These are phyloP conservation scores for Andrena hattorfiana DNA, from an alignment of 2,888 invertebrate species.

Conservation along the genomic window DNA sequence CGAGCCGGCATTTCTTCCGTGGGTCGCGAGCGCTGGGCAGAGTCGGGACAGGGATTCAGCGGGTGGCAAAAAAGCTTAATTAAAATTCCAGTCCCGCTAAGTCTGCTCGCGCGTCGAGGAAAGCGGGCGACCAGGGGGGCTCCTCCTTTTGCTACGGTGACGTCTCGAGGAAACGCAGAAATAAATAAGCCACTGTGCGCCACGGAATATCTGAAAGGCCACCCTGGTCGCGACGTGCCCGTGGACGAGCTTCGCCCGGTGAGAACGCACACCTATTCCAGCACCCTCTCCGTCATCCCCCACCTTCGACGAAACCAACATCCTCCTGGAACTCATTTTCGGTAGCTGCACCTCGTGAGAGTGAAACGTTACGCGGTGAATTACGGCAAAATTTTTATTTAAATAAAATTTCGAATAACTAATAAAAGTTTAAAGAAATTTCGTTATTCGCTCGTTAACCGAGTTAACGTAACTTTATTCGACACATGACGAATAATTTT, in stretches of 20 bases:
- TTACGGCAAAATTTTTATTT: too few species aligned
- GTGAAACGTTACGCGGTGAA: too few species aligned
- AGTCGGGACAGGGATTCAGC: conserved; percentile 67
- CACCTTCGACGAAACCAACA: conserved; percentile 3
- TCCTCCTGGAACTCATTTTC: conserved; percentile 12
- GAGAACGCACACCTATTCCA: conserved; percentile 18
- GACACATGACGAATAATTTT: too few species aligned
- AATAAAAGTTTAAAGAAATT: too few species aligned
- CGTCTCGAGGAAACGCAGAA: conserved; percentile 69
- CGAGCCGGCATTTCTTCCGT: conserved; percentile 51
- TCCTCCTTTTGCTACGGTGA: conserved; percentile 53
- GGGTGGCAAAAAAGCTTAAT: conserved; percentile 76
- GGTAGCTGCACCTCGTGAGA: conserved; percentile 40
- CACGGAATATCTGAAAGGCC: conserved; percentile 65
- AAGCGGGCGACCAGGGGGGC: background rate
- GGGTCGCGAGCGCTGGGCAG: conserved; percentile 40
- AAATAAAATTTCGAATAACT: too few species aligned
- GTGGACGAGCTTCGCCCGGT: conserved; percentile 48
- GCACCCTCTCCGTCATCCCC: conserved; percentile 38
- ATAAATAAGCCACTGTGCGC: conserved; percentile 70
- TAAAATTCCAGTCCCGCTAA: conserved; percentile 77
- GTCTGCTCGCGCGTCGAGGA: conserved; percentile 56
- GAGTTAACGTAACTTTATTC: too few species aligned
- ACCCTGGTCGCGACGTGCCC: conserved; percentile 60
- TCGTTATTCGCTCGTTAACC: too few species aligned